A percentile compares a stretch with the other conserved stretches of the same genome.
Conservation (phyloP, 2,888 invertebrate genomes). For the Lochmaea capreae region DNA sequence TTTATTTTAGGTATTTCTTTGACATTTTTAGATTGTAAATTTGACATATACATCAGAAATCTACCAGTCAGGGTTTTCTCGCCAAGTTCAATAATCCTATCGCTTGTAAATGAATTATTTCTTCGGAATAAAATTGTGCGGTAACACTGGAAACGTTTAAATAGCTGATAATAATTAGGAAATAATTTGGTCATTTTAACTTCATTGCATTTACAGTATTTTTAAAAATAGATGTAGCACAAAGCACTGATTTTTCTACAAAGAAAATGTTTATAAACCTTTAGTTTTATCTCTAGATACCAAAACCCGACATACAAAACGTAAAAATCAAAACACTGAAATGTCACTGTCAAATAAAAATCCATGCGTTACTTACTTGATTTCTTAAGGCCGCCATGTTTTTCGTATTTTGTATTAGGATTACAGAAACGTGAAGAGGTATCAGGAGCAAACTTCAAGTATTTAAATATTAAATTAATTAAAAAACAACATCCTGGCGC, state of each 20-base stretch:
- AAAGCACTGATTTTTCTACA: background rate
- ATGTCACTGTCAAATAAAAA: too few relatives aligned
- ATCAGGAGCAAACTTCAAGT: too few relatives aligned
- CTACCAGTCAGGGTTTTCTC: conserved; percentile 53
- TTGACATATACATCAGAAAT: conserved; percentile 51
- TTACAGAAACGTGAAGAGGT: too few relatives aligned
- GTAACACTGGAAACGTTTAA: background rate
- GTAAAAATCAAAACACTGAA: too few relatives aligned
- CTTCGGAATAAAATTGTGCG: conserved; percentile 10
- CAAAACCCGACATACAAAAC: too few relatives aligned
- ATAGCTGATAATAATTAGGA: background rate
- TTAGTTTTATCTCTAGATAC: too few relatives aligned
- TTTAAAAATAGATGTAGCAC: background rate
- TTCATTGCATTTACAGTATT: background rate
- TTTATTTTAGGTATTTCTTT: conserved; percentile 2
- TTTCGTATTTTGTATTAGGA: too few relatives aligned
- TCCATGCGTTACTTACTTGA: too few relatives aligned
- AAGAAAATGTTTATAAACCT: too few relatives aligned
- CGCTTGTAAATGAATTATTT: conserved; percentile 31
- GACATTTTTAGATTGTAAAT: conserved; percentile 31
- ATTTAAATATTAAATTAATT: too few relatives aligned
- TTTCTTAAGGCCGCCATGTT: too few relatives aligned
- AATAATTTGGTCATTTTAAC: conserved; percentile 18
- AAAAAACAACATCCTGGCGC: too few relatives aligned
- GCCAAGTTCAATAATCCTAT: conserved; percentile 33